phyloP scores from a whole-genome alignment of 2,797 vertebrate species.

The Acestrorhynchus altus region DNA sequence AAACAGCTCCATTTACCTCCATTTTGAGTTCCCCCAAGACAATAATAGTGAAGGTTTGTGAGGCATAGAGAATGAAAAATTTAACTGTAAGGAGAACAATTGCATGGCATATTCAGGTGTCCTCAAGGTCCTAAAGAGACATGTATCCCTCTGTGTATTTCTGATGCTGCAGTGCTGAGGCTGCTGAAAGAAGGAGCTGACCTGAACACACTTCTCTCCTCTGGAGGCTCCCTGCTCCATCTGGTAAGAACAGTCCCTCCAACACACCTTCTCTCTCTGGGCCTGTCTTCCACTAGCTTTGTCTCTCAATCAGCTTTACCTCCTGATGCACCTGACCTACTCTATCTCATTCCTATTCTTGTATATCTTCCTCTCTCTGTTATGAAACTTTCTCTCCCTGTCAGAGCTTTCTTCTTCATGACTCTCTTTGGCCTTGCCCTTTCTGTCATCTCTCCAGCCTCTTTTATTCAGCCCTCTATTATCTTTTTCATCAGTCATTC shows the following conservation, averaged over 20 bases:
- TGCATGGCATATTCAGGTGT: background rate
- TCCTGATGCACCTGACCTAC: background rate
- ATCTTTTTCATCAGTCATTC: background rate
- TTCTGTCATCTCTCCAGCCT: background rate
- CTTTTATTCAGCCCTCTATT: background rate
- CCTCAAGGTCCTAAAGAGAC: slow-evolving; percentile 13
- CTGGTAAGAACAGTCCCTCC: slow-evolving; percentile 84
- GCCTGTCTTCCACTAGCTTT: slow-evolving; percentile 16
- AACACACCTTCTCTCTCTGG: slow-evolving; percentile 37
- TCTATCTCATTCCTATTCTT: background rate
- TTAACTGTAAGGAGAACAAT: background rate
- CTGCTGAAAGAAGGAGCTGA: slow-evolving; percentile 91
- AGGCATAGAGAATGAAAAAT: slow-evolving; percentile 23
- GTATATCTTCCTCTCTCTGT: background rate
- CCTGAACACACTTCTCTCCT: slow-evolving; percentile 78
- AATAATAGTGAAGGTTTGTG: background rate
- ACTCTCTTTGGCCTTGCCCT: background rate
- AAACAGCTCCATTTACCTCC: too few relatives aligned
- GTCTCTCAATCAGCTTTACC: background rate
- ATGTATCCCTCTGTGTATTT: slow-evolving; percentile 29
- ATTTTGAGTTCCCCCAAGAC: background rate
- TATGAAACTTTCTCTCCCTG: background rate
- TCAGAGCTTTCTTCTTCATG: background rate
- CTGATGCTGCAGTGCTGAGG: slow-evolving; percentile 81
- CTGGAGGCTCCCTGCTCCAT: slow-evolving; percentile 92